A percentile compares a stretch with the other conserved stretches of the same genome.
Conservation (phyloP, 2,113 vertebrate species). For the Lophius piscatorius region DNA sequence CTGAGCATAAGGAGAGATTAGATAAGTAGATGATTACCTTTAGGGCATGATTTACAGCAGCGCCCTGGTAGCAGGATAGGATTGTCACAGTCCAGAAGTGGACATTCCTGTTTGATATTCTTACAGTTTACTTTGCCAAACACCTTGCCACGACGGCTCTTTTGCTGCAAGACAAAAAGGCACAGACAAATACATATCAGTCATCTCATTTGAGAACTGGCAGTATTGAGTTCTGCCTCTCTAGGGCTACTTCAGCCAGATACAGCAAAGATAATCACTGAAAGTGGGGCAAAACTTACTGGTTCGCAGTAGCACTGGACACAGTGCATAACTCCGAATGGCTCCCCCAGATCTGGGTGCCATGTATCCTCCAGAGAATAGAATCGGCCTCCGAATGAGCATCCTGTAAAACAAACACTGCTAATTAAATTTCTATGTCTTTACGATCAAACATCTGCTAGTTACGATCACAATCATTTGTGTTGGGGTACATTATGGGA, state of each 20-base stretch:
- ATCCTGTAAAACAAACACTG: conserved; percentile 80
- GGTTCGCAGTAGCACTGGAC: conserved; percentile 91
- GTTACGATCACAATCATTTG: no score
- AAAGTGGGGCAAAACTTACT: conserved; percentile 75
- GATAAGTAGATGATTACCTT: conserved; percentile 78
- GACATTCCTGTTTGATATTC: conserved; percentile 94
- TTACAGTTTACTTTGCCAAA: conserved; percentile 86
- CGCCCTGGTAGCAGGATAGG: conserved; percentile 88
- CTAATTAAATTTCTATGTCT: no score
- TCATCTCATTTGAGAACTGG: neutral
- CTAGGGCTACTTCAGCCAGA: neutral
- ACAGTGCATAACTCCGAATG: conserved; percentile 95
- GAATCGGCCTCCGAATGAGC: conserved; percentile 88
- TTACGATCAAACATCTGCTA: no score
- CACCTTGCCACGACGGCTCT: conserved; percentile 79
- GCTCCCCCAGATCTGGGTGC: conserved; percentile 96
- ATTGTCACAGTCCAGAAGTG: conserved; percentile 80
- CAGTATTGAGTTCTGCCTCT: neutral
- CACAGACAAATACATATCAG: neutral
- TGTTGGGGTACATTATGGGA: no score
- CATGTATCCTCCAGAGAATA: conserved; percentile 92
- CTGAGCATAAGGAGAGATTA: no score
- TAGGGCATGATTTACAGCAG: conserved; percentile 92
- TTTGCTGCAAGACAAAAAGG: conserved; percentile 70
- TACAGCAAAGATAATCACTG: neutral